These are phyloP conservation scores for Rhogogaster chlorosoma DNA, from an alignment of 2,888 invertebrate species.

Conservation along the genomic window DNA sequence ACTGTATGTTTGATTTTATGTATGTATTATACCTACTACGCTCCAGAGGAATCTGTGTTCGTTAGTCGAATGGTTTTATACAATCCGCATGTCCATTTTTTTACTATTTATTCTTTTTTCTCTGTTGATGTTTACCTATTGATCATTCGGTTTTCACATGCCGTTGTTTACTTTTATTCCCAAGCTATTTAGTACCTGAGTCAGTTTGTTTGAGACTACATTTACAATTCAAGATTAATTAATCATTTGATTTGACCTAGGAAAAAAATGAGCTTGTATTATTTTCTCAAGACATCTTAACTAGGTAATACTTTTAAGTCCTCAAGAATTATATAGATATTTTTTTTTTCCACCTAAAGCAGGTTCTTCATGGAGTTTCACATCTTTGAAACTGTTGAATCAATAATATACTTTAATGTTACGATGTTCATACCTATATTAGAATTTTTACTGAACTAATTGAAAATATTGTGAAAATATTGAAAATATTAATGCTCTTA, in stretches of 20 bases:
- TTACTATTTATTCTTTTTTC: background rate
- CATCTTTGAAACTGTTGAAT: background rate
- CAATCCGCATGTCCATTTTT: background rate
- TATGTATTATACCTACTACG: background rate
- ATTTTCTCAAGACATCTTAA: background rate
- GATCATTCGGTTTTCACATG: background rate
- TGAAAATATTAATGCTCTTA: background rate
- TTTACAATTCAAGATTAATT: background rate
- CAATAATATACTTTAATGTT: background rate
- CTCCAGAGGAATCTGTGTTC: background rate
- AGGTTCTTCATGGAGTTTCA: background rate
- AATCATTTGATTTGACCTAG: background rate
- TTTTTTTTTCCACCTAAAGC: background rate
- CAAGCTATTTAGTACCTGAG: constrained; percentile 29
- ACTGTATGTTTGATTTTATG: background rate
- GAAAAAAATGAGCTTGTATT: background rate
- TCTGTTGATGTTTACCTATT: background rate
- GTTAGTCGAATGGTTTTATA: background rate
- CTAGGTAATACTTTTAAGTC: background rate
- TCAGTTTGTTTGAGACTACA: background rate
- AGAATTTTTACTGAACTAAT: background rate
- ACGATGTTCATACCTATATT: background rate
- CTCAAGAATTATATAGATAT: background rate
- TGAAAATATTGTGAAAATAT: background rate
- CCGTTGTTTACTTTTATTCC: background rate